Evolutionary conservation across 1,140 invertebrate species (phyloP), one percentile per base, ranked within the genome.

Genomic region (Pseudomyrmex sp.): DNA sequence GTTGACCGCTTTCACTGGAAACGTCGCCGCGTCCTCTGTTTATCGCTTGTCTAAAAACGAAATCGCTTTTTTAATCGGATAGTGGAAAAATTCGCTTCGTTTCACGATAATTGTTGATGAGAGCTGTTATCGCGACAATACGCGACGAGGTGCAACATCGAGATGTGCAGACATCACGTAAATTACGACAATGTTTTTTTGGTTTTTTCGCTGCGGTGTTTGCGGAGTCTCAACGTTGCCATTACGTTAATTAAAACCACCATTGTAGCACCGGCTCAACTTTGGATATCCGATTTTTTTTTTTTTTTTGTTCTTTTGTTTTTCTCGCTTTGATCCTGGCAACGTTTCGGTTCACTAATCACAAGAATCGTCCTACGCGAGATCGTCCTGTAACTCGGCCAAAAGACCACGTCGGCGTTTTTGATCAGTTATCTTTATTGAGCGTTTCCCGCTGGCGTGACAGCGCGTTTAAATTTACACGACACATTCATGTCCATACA

Each of bases 381-480:
- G 18, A 46, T 79, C 63, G 52, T 59, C 35, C 75, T 79, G 75
- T 46, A 58, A 58, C 52, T 5, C 54, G 65, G 76, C 76, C 65
- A 79, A 70, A 70, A 79, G 58, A 48, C 13, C 12, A 26, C 52
- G 69, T 26, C 26, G 12, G 50, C 13, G 72, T 44, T 56, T 9
- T 50, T 59, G 35, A 50, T 15, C 63, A 20, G 50, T n/a, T n/a
- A 26, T 23, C 66, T 59, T 59, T 20, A 9, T 50, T 12, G 54
- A 59, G 8, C 46, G 66, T 54, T 35, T 59, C 54, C 8, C 13
- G 35, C 4, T 35, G 20, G 54, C 76, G 13, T 80, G 76, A 80
- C 76, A 80, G 46, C 26, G 76, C 66, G 76, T 46, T 72, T 80
- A 80, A 80, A 80, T 80, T 80, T 80, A 80, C 76, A 80, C 76